A percentile compares a stretch with the other conserved stretches of the same genome.
Evolutionary conservation across 2,888 invertebrate genomes (phyloP).

Genomic region (Diploptera punctata): DNA sequence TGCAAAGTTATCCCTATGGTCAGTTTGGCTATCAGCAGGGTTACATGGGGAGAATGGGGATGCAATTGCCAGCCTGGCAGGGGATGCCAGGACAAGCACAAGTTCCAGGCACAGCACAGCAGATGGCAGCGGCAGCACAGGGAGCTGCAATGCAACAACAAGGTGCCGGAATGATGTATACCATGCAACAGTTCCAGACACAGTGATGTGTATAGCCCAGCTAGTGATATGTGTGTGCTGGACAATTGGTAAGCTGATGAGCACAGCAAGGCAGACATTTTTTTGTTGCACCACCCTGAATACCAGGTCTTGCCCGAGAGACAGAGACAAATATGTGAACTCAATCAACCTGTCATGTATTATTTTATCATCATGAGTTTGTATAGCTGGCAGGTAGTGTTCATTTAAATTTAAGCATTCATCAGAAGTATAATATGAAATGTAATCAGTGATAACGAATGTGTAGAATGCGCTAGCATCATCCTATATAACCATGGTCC

Average conservation of each 20-base stretch:
- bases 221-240: conserved; percentile 1
- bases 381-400: conserved; percentile 27
- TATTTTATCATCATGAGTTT: conserved; percentile 33
- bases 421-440: conserved; percentile 18
- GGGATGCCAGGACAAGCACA: conserved; percentile 51
- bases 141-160: conserved; percentile 49
- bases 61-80: conserved; percentile 60
- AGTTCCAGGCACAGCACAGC: conserved; percentile 55
- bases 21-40: conserved; percentile 58
- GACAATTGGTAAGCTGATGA: conserved; percentile 20
- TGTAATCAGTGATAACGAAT: conserved; percentile 31
- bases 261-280: conserved; percentile 15
- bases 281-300: conserved; percentile 7
- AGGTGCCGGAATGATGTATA: conserved; percentile 56
- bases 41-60: conserved; percentile 54
- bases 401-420: conserved; percentile 22
- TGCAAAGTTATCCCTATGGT: conserved; percentile 71
- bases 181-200: conserved; percentile 85
- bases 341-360: conserved; percentile 19
- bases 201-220: conserved; percentile 65
- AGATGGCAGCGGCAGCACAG: conserved; percentile 68
- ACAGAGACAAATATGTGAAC: conserved; percentile 16
- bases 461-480: conserved; percentile 33
- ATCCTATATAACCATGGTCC: conserved; percentile 24
- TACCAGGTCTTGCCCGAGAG: conserved; percentile 30